Conservation (phyloP, 2,888 invertebrate genomes). For the Liopterus haemorrhoidalis region DNA sequence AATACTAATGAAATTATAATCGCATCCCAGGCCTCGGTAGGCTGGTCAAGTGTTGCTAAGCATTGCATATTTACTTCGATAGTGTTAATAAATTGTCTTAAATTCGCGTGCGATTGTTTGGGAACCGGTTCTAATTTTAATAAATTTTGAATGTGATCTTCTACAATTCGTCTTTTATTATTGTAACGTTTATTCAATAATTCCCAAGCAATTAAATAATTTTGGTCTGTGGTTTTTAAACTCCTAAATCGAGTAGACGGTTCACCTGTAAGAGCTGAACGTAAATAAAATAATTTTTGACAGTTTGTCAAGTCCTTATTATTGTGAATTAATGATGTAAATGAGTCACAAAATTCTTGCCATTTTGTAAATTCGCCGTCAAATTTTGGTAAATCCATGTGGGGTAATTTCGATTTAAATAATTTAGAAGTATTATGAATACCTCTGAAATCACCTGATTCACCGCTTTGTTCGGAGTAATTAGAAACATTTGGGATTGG, state of each 20-base stretch:
- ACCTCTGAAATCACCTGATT: background rate
- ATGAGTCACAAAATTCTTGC: constrained; percentile 25
- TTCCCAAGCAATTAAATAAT: constrained; percentile 17
- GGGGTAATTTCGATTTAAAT: constrained; percentile 14
- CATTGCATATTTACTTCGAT: background rate
- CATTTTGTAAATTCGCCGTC: constrained; percentile 24
- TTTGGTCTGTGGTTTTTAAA: constrained; percentile 13
- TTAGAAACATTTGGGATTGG: background rate
- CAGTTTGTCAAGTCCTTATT: constrained; percentile 23
- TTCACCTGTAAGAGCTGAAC: constrained; percentile 12
- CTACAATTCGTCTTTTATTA: constrained; percentile 16
- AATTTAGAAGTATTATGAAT: no score
- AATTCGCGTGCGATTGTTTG: constrained; percentile 9
- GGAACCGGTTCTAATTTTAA: constrained; percentile 12
- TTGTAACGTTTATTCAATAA: constrained; percentile 11
- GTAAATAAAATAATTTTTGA: constrained; percentile 25
- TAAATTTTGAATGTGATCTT: constrained; percentile 8
- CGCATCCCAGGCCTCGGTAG: background rate
- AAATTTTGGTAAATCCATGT: constrained; percentile 24
- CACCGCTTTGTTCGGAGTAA: background rate
- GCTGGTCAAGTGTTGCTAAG: background rate
- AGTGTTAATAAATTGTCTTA: constrained; percentile 1
- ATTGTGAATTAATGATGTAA: constrained; percentile 24
- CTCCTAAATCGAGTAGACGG: constrained; percentile 9
- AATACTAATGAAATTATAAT: constrained; percentile 5